These are phyloP conservation scores for Diorhabda elongata DNA, from an alignment of 1,140 invertebrate genomes.

Conservation along the genomic window DNA sequence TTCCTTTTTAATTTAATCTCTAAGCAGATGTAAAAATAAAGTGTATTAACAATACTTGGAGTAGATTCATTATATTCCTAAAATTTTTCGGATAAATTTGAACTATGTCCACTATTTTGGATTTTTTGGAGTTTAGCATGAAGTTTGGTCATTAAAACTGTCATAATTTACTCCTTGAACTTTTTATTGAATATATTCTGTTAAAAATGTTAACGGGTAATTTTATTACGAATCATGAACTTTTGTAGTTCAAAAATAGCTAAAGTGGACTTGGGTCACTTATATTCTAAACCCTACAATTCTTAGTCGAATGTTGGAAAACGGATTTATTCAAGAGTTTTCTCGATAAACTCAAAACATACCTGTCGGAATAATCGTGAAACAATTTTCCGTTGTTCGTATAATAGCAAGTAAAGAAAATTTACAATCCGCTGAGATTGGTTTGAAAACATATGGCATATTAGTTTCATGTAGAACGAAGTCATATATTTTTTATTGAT, in stretches of 20 bases:
- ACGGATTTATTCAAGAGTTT: too few relatives aligned
- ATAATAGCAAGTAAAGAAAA: too few relatives aligned
- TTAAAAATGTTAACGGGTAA: slow-evolving; percentile 12
- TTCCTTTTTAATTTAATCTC: slow-evolving; percentile 7
- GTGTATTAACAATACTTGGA: slow-evolving; percentile 5
- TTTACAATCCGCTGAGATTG: too few relatives aligned
- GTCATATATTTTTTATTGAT: too few relatives aligned
- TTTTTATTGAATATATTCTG: slow-evolving; percentile 12
- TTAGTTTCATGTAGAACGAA: too few relatives aligned
- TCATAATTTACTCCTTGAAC: slow-evolving; percentile 9
- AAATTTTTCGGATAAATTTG: slow-evolving; percentile 11
- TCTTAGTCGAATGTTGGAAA: too few relatives aligned
- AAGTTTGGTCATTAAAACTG: slow-evolving; percentile 8
- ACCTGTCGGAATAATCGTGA: too few relatives aligned
- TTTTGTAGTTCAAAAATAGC: slow-evolving; percentile 13
- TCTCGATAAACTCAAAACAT: too few relatives aligned
- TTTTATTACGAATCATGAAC: slow-evolving; percentile 11
- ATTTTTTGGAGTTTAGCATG: neutral
- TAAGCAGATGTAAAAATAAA: slow-evolving; percentile 11
- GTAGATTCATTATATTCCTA: slow-evolving; percentile 8
- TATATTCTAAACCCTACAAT: neutral
- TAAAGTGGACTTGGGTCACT: slow-evolving; percentile 12
- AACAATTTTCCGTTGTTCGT: too few relatives aligned
- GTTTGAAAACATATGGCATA: too few relatives aligned
- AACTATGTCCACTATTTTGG: slow-evolving; percentile 12